Base-by-base conservation (phyloP, 2,797 vertebrate genomes). In the Halcyon leucocephala region DNA sequence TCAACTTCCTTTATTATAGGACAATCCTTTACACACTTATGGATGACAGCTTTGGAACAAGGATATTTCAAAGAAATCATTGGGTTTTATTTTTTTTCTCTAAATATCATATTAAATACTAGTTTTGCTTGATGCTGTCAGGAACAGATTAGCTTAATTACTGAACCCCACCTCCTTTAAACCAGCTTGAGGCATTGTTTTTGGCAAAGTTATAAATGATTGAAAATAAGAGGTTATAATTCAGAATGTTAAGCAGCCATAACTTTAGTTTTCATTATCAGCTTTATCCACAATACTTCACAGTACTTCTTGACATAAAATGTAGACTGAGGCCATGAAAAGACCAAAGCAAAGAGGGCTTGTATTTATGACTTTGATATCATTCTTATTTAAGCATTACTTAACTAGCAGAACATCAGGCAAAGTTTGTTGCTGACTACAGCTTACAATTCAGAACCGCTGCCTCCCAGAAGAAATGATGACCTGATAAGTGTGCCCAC, bases 111-210 rank as follows among this genome's bases (percentile, higher is more conserved):
- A 60, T 41, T 84, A 70, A 92, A 84, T 42, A 76, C 77, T 84
- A 70, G 66, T 52, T 95, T 97, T 96, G 28, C 92, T 90, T 82
- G 70, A 86, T 91, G 62, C 60, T 97, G 16, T 76, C 51, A 93
- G 85, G 85, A 95, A 48, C 54, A 88, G 91, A 93, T 93, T 89
- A 94, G 55, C n/a, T 95, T 97, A 96, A 95, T 95, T 96, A 91
- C 94, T 60, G 66, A 79, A 82, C n/a, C 73, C 86, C 70, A 92
- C 91, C 91, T 93, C 69, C 70, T 70, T 67, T 66, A 92, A 96
- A 92, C 42, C 70, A 93, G 89, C 92, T 86, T 11, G 62, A 94
- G 94, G 93, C 95, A 73, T 90, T 95, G 66, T 91, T 96, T 96
- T 93, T 91, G 87, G 89, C 80, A 64, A 94, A 90, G 66, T 91